Evolutionary conservation across 1,140 invertebrate species (phyloP).

Genomic region (Heliconius himera): DNA sequence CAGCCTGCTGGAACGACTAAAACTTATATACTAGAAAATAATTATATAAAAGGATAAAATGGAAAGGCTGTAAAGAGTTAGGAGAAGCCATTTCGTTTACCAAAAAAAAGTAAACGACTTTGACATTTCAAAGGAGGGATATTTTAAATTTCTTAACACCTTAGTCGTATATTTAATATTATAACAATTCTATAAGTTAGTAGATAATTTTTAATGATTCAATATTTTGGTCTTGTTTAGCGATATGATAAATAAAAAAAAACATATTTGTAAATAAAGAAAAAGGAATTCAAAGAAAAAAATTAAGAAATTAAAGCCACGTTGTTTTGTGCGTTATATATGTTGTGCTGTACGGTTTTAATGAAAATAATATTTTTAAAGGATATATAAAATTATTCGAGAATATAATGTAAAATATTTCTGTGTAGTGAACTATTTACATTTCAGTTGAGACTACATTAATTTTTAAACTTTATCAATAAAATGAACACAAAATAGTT

Average conservation of each 20-base stretch:
- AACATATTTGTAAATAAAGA: background rate
- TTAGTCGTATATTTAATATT: conserved; percentile 7
- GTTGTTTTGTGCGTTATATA: conserved; percentile 3
- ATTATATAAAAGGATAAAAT: conserved; percentile 8
- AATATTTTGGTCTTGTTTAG: conserved; percentile 11
- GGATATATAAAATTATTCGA: background rate
- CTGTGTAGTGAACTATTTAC: background rate
- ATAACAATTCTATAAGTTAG: conserved; percentile 11
- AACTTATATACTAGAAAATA: conserved; percentile 40
- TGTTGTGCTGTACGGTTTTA: background rate
- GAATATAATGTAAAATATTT: background rate
- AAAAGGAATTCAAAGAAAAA: background rate
- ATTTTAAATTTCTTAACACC: conserved; percentile 4
- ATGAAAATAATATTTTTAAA: background rate
- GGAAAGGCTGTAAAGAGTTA: conserved; percentile 5
- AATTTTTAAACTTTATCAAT: background rate
- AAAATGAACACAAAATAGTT: conserved; percentile 12
- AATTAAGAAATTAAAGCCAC: background rate
- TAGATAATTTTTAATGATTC: background rate
- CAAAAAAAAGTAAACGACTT: conserved; percentile 6
- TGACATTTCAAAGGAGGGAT: conserved; percentile 10
- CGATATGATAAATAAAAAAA: conserved; percentile 1
- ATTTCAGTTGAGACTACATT: background rate
- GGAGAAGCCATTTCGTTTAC: conserved; percentile 7
- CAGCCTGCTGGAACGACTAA: conserved; percentile 61